These are phyloP conservation scores for Drosophila athabasca DNA, from an alignment of 1,140 invertebrate species.

Conservation along the genomic window DNA sequence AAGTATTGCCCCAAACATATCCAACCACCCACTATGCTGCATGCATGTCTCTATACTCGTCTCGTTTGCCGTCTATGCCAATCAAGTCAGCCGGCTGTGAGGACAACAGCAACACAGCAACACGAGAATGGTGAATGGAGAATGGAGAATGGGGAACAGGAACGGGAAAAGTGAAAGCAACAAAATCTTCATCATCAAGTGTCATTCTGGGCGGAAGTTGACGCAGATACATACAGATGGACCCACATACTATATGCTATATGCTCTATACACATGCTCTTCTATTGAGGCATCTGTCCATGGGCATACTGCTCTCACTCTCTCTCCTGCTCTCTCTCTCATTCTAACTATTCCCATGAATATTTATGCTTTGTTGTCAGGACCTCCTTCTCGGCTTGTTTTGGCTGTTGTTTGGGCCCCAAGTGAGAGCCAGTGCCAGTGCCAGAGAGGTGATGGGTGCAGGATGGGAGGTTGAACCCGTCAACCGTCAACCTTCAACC, in stretches of 20 bases:
- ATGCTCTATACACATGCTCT: neutral
- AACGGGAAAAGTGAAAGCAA: slow-evolving; percentile 78
- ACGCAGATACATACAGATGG: slow-evolving; percentile 49
- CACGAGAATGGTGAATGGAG: slow-evolving; percentile 3
- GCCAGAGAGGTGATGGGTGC: slow-evolving; percentile 1
- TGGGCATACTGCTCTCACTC: slow-evolving; percentile 31
- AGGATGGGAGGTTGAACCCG: neutral
- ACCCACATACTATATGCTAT: neutral
- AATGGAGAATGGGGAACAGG: slow-evolving; percentile 14
- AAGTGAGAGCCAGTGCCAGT: too few relatives aligned
- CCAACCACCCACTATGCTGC: slow-evolving; percentile 22
- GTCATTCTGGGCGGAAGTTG: slow-evolving; percentile 79
- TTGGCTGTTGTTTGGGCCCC: slow-evolving; percentile 28
- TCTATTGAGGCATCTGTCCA: slow-evolving; percentile 43
- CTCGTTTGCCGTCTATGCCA: slow-evolving; percentile 38
- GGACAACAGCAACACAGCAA: slow-evolving; percentile 22
- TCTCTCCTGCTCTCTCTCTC: slow-evolving; percentile 25
- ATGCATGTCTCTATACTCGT: slow-evolving; percentile 28
- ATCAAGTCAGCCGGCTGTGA: slow-evolving; percentile 46
- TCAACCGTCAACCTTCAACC: neutral
- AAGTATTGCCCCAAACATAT: slow-evolving; percentile 29
- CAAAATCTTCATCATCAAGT: slow-evolving; percentile 82
- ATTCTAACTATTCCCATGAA: slow-evolving; percentile 61
- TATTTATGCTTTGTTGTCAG: slow-evolving; percentile 74
- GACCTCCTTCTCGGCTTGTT: slow-evolving; percentile 45